These are phyloP conservation scores for Octomys mimax DNA, from an alignment of 2,797 vertebrate species.

Conservation along the genomic window DNA sequence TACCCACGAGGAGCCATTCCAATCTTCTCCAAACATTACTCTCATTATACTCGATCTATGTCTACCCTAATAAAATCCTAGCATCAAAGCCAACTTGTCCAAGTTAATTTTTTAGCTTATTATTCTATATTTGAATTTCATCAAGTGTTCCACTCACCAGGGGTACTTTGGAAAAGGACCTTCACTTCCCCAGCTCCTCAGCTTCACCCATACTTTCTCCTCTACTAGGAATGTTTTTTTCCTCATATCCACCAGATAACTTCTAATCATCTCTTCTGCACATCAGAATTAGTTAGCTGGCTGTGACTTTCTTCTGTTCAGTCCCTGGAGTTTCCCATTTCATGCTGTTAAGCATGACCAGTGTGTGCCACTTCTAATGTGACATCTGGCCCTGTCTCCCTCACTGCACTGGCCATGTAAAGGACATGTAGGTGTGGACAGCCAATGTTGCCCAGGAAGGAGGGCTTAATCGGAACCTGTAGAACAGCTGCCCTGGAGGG, in stretches of 20 bases:
- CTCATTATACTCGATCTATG: rapidly evolving
- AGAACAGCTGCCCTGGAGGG: neutral
- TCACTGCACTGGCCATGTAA: neutral
- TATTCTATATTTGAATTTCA: neutral
- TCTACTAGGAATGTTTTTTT: rapidly evolving
- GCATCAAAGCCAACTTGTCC: rapidly evolving
- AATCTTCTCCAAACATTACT: neutral
- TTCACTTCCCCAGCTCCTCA: neutral
- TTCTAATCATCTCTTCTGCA: neutral
- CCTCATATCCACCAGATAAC: rapidly evolving
- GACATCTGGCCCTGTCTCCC: neutral
- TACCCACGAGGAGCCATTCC: rapidly evolving
- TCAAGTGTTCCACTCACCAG: rapidly evolving
- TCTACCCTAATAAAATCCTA: neutral
- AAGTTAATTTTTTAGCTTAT: neutral
- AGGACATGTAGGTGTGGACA: rapidly evolving
- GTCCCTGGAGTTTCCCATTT: neutral
- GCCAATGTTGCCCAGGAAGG: rapidly evolving
- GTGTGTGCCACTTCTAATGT: neutral
- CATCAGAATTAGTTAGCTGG: rapidly evolving
- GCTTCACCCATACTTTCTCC: too few species aligned
- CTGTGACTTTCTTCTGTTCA: neutral
- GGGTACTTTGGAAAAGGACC: too few species aligned
- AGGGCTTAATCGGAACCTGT: neutral
- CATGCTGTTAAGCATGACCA: neutral